phyloP scores from a whole-genome alignment of 2,113 vertebrate genomes.

The Ageneiosus marmoratus region DNA sequence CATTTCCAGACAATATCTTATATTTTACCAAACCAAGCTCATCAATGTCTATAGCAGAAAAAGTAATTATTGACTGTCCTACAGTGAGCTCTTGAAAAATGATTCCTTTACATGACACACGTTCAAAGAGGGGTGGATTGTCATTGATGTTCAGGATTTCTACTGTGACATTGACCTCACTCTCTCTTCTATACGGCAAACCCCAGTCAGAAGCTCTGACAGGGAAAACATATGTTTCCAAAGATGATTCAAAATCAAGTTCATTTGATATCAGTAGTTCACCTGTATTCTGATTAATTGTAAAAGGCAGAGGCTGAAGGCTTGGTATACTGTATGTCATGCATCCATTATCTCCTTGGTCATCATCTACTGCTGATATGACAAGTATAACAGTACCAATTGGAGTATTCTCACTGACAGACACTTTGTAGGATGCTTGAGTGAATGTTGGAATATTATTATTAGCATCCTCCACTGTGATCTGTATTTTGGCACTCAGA shows the following conservation, averaged over 20 bases:
- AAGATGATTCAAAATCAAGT: constrained; percentile 91
- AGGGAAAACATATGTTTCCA: constrained; percentile 84
- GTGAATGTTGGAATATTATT: constrained; percentile 88
- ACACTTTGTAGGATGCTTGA: constrained; percentile 77
- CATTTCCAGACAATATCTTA: constrained; percentile 89
- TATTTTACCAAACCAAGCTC: constrained; percentile 89
- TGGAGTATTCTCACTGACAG: constrained; percentile 85
- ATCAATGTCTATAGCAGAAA: constrained; percentile 94
- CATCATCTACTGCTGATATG: constrained; percentile 85
- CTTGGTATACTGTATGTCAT: constrained; percentile 89
- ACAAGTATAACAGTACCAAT: constrained; percentile 79
- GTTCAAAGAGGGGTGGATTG: constrained; percentile 93
- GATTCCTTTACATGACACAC: constrained; percentile 87
- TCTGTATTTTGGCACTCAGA: constrained; percentile 76
- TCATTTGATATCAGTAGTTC: constrained; percentile 83
- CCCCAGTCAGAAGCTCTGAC: constrained; percentile 96
- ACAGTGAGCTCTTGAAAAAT: constrained; percentile 88
- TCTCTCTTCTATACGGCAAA: constrained; percentile 91
- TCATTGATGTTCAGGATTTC: constrained; percentile 89
- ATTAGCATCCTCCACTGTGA: constrained; percentile 88
- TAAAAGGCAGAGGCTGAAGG: constrained; percentile 82
- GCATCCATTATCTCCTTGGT: constrained; percentile 90
- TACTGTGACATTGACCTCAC: constrained; percentile 89
- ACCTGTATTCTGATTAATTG: constrained; percentile 88
- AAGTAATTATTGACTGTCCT: constrained; percentile 84